phyloP scores from a whole-genome alignment of 2,888 invertebrate species.

The Polydrusus tereticollis region DNA sequence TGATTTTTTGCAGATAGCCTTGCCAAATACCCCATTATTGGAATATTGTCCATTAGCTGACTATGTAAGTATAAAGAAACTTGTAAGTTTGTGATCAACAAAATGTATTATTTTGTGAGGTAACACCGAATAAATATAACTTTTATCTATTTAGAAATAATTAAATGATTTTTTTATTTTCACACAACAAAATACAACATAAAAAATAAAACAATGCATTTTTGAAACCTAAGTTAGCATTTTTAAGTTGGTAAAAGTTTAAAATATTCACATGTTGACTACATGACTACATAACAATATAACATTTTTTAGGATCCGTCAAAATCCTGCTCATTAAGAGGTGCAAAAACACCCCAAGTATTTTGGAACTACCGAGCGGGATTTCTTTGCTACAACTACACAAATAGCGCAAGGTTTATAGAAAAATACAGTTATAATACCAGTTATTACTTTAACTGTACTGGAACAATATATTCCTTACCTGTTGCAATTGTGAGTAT shows the following conservation, averaged over 20 bases:
- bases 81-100: background rate
- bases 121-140: too few species aligned
- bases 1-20: constrained; percentile 24
- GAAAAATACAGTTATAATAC: constrained; percentile 42
- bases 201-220: too few species aligned
- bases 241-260: too few species aligned
- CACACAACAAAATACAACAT: too few species aligned
- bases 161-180: too few species aligned
- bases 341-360: background rate
- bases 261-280: too few species aligned
- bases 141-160: too few species aligned
- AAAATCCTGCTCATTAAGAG: constrained; percentile 37
- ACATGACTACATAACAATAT: background rate
- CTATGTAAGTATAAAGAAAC: constrained; percentile 11
- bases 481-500: constrained; percentile 50
- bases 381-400: constrained; percentile 55
- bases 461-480: constrained; percentile 11
- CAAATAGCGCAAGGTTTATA: constrained; percentile 51
- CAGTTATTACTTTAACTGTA: constrained; percentile 21
- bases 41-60: constrained; percentile 10
- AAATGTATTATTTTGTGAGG: too few species aligned
- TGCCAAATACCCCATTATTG: constrained; percentile 26
- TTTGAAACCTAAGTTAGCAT: too few species aligned
- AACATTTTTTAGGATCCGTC: constrained; percentile 19
- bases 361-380: constrained; percentile 54